These are phyloP conservation scores for Drosophila robusta DNA, from an alignment of 2,888 invertebrate genomes.

Conservation along the genomic window DNA sequence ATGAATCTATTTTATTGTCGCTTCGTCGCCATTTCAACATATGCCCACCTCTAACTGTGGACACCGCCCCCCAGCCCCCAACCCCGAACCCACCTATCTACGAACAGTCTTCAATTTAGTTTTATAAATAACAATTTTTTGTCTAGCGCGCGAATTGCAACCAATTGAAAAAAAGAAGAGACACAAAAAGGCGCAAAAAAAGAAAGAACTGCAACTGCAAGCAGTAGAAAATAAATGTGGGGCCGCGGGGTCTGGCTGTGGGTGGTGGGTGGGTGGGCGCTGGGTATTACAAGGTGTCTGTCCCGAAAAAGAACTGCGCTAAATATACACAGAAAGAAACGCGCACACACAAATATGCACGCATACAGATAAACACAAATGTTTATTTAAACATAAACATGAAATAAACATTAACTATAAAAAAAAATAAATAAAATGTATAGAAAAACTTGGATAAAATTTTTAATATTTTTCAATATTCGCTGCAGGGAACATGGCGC, in stretches of 20 bases:
- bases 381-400: slow-evolving; percentile 53
- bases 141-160: slow-evolving; percentile 62
- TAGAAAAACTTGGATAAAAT: neutral
- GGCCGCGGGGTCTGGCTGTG: too few relatives aligned
- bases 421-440: slow-evolving; percentile 4
- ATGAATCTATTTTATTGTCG: slow-evolving; percentile 81
- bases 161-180: slow-evolving; percentile 55
- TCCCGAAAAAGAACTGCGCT: slow-evolving; percentile 7
- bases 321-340: slow-evolving; percentile 17
- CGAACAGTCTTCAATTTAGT: slow-evolving; percentile 45
- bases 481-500: slow-evolving; percentile 25
- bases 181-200: too few relatives aligned
- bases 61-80: neutral
- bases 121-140: slow-evolving; percentile 53
- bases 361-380: slow-evolving; percentile 13
- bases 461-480: neutral
- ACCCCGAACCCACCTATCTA: neutral
- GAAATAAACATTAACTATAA: slow-evolving; percentile 31
- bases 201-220: slow-evolving; percentile 16
- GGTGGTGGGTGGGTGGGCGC: neutral
- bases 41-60: slow-evolving; percentile 10
- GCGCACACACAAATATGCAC: neutral
- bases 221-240: slow-evolving; percentile 2
- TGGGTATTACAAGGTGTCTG: slow-evolving; percentile 28
- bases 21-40: slow-evolving; percentile 67